These are phyloP conservation scores for Aphis gossypii DNA, from an alignment of 1,140 invertebrate genomes.

Conservation along the genomic window DNA sequence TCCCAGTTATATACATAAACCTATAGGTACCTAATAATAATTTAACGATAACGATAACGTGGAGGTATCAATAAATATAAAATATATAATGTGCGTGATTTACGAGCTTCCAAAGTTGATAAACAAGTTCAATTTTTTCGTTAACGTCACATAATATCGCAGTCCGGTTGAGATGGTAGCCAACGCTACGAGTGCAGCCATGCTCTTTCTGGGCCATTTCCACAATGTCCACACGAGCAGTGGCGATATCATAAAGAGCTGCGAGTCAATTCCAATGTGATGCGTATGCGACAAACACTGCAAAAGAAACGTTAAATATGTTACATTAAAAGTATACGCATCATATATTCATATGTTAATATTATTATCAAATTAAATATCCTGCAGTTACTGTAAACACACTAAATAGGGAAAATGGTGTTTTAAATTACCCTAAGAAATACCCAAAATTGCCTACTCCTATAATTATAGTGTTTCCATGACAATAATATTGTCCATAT, in stretches of 20 bases:
- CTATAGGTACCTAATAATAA: neutral
- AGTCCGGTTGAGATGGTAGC: constrained; percentile 71
- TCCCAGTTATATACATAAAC: too few species aligned
- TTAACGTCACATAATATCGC: constrained; percentile 72
- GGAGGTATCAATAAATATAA: neutral
- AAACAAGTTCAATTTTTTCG: constrained; percentile 73
- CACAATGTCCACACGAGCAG: constrained; percentile 74
- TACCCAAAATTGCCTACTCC: too few species aligned
- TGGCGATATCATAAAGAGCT: constrained; percentile 76
- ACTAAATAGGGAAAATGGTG: too few species aligned
- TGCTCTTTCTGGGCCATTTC: constrained; percentile 70
- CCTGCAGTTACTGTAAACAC: neutral
- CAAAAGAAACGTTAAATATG: constrained; percentile 61
- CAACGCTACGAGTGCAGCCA: constrained; percentile 65
- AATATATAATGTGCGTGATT: constrained; percentile 61
- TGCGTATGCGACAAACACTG: constrained; percentile 75
- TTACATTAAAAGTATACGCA: neutral
- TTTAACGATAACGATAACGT: neutral
- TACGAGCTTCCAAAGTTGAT: constrained; percentile 78
- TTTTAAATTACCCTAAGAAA: neutral
- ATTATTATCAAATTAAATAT: neutral
- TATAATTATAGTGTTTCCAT: too few species aligned
- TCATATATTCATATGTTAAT: neutral
- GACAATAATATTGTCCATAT: too few species aligned
- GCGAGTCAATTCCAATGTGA: constrained; percentile 81